These are phyloP conservation scores for Meloidogyne floridensis DNA, from an alignment of 1,140 invertebrate genomes.

Conservation along the genomic window DNA sequence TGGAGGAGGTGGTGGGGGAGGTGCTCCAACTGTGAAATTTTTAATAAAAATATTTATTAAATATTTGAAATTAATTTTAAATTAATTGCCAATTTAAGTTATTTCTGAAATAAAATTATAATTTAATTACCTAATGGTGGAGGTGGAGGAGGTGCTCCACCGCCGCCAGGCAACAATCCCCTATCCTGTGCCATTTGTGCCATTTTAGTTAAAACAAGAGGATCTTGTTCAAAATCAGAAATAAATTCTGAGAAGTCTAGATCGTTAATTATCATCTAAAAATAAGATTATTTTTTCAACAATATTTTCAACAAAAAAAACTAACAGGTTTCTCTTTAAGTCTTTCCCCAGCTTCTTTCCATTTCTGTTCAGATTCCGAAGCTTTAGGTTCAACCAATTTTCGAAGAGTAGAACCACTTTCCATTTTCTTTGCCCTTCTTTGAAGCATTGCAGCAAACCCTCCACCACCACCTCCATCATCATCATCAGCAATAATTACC, in stretches of 20 bases:
- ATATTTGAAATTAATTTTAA: background rate
- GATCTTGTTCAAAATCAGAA: constrained; percentile 67
- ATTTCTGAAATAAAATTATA: background rate
- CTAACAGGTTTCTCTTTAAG: constrained; percentile 33
- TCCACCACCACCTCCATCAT: constrained; percentile 55
- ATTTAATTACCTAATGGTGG: constrained; percentile 34
- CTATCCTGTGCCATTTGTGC: constrained; percentile 56
- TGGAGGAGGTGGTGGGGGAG: constrained; percentile 67
- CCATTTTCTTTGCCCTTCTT: constrained; percentile 60
- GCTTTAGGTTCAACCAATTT: constrained; percentile 74
- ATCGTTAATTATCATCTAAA: constrained; percentile 84
- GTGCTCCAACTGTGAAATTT: constrained; percentile 25
- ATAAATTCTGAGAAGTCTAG: constrained; percentile 90
- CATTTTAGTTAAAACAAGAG: constrained; percentile 54
- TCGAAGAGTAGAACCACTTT: constrained; percentile 42
- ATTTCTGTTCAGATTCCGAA: constrained; percentile 77
- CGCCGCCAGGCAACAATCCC: constrained; percentile 55
- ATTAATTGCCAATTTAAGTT: background rate
- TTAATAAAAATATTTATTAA: background rate
- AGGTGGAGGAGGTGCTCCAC: constrained; percentile 43
- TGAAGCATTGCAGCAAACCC: constrained; percentile 65
- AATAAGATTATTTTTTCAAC: constrained; percentile 38
- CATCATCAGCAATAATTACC: constrained; percentile 46
- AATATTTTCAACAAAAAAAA: constrained; percentile 65
- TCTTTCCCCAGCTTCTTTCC: constrained; percentile 43